phyloP scores from a whole-genome alignment of 2,797 vertebrate genomes.

The Spinus olivaceus region DNA sequence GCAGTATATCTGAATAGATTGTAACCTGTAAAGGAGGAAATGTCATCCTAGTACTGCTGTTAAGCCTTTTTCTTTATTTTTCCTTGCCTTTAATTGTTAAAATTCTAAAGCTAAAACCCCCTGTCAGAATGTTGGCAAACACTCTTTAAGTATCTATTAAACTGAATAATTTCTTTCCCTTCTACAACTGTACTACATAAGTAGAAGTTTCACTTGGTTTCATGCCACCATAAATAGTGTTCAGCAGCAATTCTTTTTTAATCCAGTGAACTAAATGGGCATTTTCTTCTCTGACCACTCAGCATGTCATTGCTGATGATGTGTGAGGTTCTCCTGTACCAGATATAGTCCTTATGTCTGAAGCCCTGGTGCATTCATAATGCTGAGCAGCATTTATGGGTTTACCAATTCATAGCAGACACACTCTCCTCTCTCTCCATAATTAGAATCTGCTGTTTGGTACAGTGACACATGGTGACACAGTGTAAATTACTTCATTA shows the following conservation, averaged over 20 bases:
- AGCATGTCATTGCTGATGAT: neutral
- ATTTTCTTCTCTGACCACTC: neutral
- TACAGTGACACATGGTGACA: neutral
- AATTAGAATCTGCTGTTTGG: neutral
- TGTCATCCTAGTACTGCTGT: neutral
- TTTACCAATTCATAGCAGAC: neutral
- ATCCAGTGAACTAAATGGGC: neutral
- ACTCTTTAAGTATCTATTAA: neutral
- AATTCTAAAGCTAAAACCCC: neutral
- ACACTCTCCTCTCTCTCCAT: neutral
- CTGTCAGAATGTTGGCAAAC: neutral
- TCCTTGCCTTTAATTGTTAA: neutral
- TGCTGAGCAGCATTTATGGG: neutral
- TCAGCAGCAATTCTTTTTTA: neutral
- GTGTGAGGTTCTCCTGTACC: neutral
- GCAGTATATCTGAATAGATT: neutral
- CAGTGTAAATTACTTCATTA: neutral
- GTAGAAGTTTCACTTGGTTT: conserved; percentile 11
- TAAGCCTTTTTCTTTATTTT: neutral
- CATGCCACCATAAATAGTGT: neutral
- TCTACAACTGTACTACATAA: neutral
- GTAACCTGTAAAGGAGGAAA: neutral
- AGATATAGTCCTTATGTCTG: neutral
- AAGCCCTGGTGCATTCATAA: neutral
- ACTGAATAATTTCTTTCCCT: neutral